Percentiles rank a stretch among this genome's conserved stretches.
phyloP scores from a whole-genome alignment of 2,113 vertebrate genomes.

The Triplophysa rosa region DNA sequence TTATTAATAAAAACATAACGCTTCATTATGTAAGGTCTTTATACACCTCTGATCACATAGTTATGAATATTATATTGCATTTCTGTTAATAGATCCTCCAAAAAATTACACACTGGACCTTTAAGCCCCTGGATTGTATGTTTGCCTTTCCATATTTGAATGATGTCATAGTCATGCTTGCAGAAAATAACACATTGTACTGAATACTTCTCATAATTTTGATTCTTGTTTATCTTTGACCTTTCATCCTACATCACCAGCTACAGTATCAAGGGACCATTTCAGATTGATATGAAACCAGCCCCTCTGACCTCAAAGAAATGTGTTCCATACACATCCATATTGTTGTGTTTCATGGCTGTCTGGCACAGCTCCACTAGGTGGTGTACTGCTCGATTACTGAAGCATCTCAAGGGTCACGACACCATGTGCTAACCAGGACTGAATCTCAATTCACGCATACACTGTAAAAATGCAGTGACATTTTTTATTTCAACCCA shows the following conservation, averaged over 20 bases:
- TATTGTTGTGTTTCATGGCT: conserved; percentile 16
- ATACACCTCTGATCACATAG: too few relatives aligned
- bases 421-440: neutral
- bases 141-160: too few relatives aligned
- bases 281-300: neutral
- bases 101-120: too few relatives aligned
- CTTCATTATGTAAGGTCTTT: too few relatives aligned
- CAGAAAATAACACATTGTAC: neutral
- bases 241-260: neutral
- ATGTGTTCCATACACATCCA: neutral
- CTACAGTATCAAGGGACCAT: neutral
- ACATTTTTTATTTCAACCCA: too few relatives aligned
- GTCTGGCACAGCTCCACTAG: conserved; percentile 39
- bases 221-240: neutral
- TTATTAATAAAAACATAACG: too few relatives aligned
- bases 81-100: too few relatives aligned
- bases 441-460: conserved; percentile 4
- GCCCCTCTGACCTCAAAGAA: conserved; percentile 32
- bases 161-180: too few relatives aligned
- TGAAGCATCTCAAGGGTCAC: conserved; percentile 11
- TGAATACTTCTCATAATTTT: conserved; percentile 3
- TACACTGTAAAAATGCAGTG: neutral
- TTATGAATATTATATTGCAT: too few relatives aligned
- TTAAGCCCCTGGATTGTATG: too few relatives aligned
- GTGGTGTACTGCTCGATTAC: conserved; percentile 7